phyloP scores from a whole-genome alignment of 2,113 vertebrate genomes.

The Antechinus flavipes region DNA sequence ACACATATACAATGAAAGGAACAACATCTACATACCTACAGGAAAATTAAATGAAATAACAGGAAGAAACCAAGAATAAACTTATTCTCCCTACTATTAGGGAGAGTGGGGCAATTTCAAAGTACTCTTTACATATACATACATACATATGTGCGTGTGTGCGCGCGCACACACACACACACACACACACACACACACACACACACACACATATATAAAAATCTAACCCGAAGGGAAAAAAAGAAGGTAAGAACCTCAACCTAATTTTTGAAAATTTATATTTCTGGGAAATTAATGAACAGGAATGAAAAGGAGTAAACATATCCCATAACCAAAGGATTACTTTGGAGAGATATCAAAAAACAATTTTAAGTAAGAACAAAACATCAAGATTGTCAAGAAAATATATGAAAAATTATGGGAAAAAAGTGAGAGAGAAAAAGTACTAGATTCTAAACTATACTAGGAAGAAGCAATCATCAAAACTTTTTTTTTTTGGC shows the following conservation, averaged over 20 bases:
- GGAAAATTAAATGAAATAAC: neutral
- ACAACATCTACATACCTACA: neutral
- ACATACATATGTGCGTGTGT: neutral
- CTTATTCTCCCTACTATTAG: neutral
- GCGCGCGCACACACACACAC: too few species aligned
- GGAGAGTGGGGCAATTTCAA: neutral
- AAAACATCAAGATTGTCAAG: neutral
- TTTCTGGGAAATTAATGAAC: neutral
- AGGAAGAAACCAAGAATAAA: neutral
- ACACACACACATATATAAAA: neutral
- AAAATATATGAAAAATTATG: neutral
- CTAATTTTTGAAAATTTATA: neutral
- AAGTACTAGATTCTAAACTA: neutral
- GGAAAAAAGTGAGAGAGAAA: neutral
- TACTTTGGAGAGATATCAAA: neutral
- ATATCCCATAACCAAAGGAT: neutral
- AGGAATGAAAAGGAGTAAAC: neutral
- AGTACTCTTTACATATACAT: neutral
- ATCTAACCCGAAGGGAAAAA: neutral
- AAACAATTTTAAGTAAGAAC: neutral
- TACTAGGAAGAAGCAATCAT: neutral
- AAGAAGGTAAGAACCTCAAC: neutral
- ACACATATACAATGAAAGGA: neutral
- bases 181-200: too few species aligned
- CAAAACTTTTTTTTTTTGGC: too few species aligned